Percentiles rank a stretch among this genome's conserved stretches.
Conservation (phyloP, 2,888 invertebrate species). For the Sarcophaga variegata region DNA sequence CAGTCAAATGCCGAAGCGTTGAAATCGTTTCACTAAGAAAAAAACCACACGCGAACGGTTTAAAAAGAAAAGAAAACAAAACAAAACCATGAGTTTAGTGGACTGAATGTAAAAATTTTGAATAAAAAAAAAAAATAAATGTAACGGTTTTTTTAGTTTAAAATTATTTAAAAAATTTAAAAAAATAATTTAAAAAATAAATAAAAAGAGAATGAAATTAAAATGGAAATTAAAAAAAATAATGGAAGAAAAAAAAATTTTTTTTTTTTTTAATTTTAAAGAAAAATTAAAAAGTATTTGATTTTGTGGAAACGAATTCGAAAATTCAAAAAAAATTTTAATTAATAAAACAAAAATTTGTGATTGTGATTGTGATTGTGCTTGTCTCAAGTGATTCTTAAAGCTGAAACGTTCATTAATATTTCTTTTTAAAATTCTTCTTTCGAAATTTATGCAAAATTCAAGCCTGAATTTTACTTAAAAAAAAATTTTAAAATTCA, state of each 20-base stretch:
- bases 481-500: too few species aligned
- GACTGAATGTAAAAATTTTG: neutral
- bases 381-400: too few species aligned
- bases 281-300: neutral
- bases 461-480: too few species aligned
- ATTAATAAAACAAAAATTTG: too few species aligned
- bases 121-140: constrained; percentile 16
- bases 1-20: constrained; percentile 58
- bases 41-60: constrained; percentile 8
- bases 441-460: too few species aligned
- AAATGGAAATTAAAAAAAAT: neutral
- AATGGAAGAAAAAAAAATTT: neutral
- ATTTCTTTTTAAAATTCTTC: too few species aligned
- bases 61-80: constrained; percentile 2
- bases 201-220: neutral
- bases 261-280: neutral
- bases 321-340: neutral
- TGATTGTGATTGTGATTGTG: too few species aligned
- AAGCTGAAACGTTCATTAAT: too few species aligned
- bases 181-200: constrained; percentile 12
- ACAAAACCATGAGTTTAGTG: neutral
- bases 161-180: constrained; percentile 7
- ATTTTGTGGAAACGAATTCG: too few species aligned
- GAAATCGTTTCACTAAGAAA: constrained; percentile 7
- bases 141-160: constrained; percentile 55